A percentile compares a stretch with the other conserved stretches of the same genome.
Evolutionary conservation across 30 jellyfish, hydroid and myxozoan genomes (phyloP).

Genomic region (Cassiopea andromeda): DNA sequence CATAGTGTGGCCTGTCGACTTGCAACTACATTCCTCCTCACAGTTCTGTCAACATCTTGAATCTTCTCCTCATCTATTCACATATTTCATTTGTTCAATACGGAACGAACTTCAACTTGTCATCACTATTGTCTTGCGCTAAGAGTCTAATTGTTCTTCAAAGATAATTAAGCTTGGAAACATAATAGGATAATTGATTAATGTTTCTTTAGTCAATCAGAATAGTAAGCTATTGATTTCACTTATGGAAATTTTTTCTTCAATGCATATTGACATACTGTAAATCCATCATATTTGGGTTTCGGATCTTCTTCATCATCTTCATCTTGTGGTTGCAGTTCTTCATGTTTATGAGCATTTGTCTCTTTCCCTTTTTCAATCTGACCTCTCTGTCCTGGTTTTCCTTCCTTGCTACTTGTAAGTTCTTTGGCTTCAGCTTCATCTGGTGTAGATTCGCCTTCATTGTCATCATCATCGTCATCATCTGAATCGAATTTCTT

Average conservation of each 20-base stretch:
- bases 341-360: slow-evolving; percentile 70
- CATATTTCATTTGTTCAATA: no score
- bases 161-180: no score
- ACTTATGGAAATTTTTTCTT: no score
- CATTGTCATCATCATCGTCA: slow-evolving; percentile 55
- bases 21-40: no score
- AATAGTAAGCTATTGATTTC: background rate
- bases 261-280: slow-evolving; percentile 26
- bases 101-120: no score
- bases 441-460: slow-evolving; percentile 33
- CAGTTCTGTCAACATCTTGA: no score
- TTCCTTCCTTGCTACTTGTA: slow-evolving; percentile 12
- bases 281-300: slow-evolving; percentile 70
- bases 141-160: no score
- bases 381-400: slow-evolving; percentile 66
- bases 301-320: slow-evolving; percentile 69
- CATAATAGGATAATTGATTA: no score
- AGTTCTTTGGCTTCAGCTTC: slow-evolving; percentile 55
- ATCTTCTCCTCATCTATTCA: no score
- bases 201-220: no score
- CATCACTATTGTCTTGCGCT: no score
- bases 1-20: no score
- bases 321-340: slow-evolving; percentile 77
- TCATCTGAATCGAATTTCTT: slow-evolving; percentile 44
- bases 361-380: slow-evolving; percentile 35